Base-by-base conservation (phyloP, 2,113 vertebrate species). In the Lampris incognitus region DNA sequence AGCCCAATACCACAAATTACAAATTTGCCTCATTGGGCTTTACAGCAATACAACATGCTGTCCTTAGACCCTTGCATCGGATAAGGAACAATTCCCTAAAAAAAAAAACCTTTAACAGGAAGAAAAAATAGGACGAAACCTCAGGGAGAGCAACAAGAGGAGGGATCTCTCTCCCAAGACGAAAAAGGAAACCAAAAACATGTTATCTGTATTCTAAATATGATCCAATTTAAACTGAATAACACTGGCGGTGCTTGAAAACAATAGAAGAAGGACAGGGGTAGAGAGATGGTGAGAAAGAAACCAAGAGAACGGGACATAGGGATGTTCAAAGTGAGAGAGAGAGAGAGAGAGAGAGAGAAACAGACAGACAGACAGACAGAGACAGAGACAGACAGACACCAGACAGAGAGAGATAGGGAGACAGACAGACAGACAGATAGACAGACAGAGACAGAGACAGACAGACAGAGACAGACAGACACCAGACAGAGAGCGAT, bases 141-240 rank as follows among this genome's bases (percentile, higher is more conserved):
- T 24, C 24, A 24, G 24, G 24, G 24, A 24, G 24, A 24, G 24
- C 24, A 24, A 24, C 24, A 24, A 24, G 24, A 24, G 24, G 24
- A 24, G 24, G 24, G 24, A 24, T 24, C 24, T 24, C 24, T 24
- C 24, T 24, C 24, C 24, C 24, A 24, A 24, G 24, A 24, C 24
- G 24, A 24, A 24, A 24, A 24, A 24, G 24, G 24, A 24, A 24
- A 24, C 24, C 24, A 24, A 40, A 65, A 72, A 72, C 60, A 64
- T 80, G 76, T 56, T 58, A 77, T 71, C 77, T 66, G 69, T 68
- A 61, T 63, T 77, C 56, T 59, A 77, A 83, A 72, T 69, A 58
- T 62, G 46, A 10, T 6, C 1, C 39, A 10, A 6, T 1, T 68
- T 65, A 24, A 42, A 48, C 66, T 48, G 55, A 66, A 73, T 67